Percentiles rank a stretch among this genome's conserved stretches.
These are phyloP conservation scores for Noctua comes DNA, from an alignment of 2,888 invertebrate species.

Conservation along the genomic window DNA sequence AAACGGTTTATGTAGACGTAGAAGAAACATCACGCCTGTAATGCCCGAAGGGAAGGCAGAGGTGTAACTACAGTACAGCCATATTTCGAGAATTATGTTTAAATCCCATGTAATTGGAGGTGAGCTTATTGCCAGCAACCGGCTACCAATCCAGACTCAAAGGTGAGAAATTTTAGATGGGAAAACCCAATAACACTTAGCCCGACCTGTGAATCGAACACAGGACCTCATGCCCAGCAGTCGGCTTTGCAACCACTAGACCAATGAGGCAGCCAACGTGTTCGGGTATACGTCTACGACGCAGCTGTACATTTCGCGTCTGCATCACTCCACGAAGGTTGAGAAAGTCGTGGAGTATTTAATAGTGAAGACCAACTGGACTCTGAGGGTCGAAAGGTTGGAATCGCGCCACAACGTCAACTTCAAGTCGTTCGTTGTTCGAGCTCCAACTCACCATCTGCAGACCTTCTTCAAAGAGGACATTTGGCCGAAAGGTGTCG, in stretches of 20 bases:
- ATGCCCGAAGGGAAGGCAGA: background rate
- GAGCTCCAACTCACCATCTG: no score
- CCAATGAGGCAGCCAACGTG: background rate
- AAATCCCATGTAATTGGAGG: background rate
- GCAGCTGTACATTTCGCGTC: no score
- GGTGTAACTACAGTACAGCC: background rate
- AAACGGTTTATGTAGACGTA: constrained; percentile 9
- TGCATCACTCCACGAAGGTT: no score
- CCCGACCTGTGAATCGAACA: background rate
- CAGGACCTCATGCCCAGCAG: background rate
- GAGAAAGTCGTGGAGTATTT: no score
- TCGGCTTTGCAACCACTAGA: background rate
- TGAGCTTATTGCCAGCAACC: background rate
- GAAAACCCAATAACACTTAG: background rate
- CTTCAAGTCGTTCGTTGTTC: no score
- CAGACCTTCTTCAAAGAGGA: no score
- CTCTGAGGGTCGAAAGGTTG: no score
- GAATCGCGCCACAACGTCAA: no score
- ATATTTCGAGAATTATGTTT: background rate
- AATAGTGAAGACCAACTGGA: no score
- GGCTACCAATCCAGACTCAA: background rate
- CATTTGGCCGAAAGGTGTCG: no score
- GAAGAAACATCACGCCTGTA: background rate
- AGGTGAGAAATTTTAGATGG: background rate
- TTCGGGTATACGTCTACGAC: background rate